Evolutionary conservation across 2,113 vertebrate species (phyloP).

Genomic region (Corydoras maculifer): DNA sequence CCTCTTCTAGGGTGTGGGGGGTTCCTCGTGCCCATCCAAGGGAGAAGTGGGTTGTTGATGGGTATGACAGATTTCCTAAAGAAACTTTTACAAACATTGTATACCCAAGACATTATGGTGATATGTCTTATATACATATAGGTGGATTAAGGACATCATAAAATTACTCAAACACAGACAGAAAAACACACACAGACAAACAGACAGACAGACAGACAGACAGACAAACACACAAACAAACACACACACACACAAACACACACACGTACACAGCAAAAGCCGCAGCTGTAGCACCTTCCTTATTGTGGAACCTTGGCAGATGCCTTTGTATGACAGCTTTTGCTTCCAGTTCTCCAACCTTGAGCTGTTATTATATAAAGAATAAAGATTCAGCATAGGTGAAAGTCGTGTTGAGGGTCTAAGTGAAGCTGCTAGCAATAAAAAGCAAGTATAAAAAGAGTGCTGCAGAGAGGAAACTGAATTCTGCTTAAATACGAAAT

Average conservation of each 20-base stretch:
- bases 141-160: not conserved
- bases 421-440: slow-evolving; percentile 4
- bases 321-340: slow-evolving; percentile 30
- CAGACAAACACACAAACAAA: slow-evolving; percentile 20
- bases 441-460: slow-evolving; percentile 7
- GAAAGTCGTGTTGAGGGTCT: slow-evolving; percentile 27
- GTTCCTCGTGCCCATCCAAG: too few species aligned
- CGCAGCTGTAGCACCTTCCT: slow-evolving; percentile 16
- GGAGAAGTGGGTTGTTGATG: too few species aligned
- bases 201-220: slow-evolving; percentile 10
- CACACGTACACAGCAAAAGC: slow-evolving; percentile 13
- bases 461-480: not conserved
- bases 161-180: slow-evolving; percentile 13
- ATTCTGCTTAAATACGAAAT: not conserved
- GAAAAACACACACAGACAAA: slow-evolving; percentile 15
- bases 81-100: too few species aligned
- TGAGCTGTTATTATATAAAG: slow-evolving; percentile 39
- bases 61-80: too few species aligned
- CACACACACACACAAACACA: slow-evolving; percentile 13
- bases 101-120: too few species aligned
- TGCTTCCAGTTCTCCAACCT: slow-evolving; percentile 30
- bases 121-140: too few species aligned
- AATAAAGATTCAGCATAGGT: slow-evolving; percentile 36
- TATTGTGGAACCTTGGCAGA: slow-evolving; percentile 11
- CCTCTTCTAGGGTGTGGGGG: too few species aligned